Conservation (phyloP, 2,888 invertebrate species). For the Sclerodermus sp. region DNA sequence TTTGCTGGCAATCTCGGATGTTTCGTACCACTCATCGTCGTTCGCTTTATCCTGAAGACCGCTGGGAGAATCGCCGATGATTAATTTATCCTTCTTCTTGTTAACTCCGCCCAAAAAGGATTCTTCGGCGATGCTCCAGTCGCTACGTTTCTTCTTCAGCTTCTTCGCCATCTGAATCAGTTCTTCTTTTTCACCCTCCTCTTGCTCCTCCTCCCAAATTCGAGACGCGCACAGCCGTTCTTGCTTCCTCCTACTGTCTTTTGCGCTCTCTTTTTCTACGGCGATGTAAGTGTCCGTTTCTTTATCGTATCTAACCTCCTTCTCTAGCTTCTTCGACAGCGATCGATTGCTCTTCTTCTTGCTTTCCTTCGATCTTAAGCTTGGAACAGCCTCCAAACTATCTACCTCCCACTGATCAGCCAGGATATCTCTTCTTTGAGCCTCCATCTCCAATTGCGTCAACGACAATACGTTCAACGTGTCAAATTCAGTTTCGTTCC, state of each 20-base stretch:
- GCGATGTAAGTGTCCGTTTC: conserved; percentile 51
- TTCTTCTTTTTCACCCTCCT: conserved; percentile 50
- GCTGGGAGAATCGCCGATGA: neutral
- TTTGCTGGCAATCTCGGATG: neutral
- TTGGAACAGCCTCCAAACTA: conserved; percentile 45
- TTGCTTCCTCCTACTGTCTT: conserved; percentile 37
- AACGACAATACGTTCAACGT: conserved; percentile 46
- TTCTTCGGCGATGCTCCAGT: conserved; percentile 37
- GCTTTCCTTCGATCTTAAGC: conserved; percentile 17
- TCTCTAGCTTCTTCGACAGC: conserved; percentile 37
- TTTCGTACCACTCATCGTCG: no score
- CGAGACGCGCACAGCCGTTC: conserved; percentile 41
- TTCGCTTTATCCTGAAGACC: no score
- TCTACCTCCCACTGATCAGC: conserved; percentile 55
- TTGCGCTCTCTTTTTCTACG: conserved; percentile 35
- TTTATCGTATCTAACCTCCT: conserved; percentile 47
- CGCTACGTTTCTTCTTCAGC: conserved; percentile 26
- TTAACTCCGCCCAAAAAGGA: conserved; percentile 7
- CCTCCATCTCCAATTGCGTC: conserved; percentile 46
- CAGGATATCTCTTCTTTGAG: conserved; percentile 32
- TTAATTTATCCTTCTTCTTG: conserved; percentile 5
- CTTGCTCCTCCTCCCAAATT: conserved; percentile 55
- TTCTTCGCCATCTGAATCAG: conserved; percentile 35
- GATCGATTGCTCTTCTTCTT: conserved; percentile 16
- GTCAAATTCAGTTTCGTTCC: conserved; percentile 48